Conservation (phyloP, 2,113 vertebrate genomes). For the Hepsetus odoe region DNA sequence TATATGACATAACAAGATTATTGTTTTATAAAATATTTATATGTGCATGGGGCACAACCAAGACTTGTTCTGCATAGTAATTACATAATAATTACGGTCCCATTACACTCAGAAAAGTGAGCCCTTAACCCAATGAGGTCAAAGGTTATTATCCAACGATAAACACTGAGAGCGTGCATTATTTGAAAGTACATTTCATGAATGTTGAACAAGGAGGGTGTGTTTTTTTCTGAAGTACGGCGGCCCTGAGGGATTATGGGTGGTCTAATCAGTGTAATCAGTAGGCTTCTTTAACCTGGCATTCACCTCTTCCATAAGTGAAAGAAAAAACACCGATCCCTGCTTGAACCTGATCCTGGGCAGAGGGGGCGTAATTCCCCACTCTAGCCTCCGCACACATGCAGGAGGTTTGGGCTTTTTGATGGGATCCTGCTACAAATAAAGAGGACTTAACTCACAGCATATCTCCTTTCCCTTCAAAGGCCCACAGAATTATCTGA, state of each 20-base stretch:
- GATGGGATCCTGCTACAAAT: background rate
- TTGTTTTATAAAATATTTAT: too few species aligned
- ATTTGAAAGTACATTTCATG: too few species aligned
- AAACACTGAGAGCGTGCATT: too few species aligned
- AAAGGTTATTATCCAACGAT: background rate
- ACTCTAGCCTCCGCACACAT: background rate
- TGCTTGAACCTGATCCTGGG: background rate
- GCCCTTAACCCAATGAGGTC: background rate
- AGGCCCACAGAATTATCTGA: background rate
- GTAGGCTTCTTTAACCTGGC: background rate
- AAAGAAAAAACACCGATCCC: background rate
- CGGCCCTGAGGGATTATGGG: too few species aligned
- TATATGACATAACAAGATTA: too few species aligned
- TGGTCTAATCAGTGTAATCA: background rate
- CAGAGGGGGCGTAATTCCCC: constrained; percentile 4
- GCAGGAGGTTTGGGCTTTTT: background rate
- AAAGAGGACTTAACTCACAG: background rate
- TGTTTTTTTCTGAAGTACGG: too few species aligned
- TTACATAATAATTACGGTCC: too few species aligned
- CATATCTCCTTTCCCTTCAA: background rate
- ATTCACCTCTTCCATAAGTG: background rate
- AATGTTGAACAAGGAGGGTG: too few species aligned
- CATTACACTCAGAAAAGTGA: too few species aligned
- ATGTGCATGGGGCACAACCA: too few species aligned
- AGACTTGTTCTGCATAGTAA: too few species aligned